Percentiles rank a stretch among this genome's conserved stretches.
Conservation (phyloP, 2,113 vertebrate species). For the Eulacestoma nigropectus region DNA sequence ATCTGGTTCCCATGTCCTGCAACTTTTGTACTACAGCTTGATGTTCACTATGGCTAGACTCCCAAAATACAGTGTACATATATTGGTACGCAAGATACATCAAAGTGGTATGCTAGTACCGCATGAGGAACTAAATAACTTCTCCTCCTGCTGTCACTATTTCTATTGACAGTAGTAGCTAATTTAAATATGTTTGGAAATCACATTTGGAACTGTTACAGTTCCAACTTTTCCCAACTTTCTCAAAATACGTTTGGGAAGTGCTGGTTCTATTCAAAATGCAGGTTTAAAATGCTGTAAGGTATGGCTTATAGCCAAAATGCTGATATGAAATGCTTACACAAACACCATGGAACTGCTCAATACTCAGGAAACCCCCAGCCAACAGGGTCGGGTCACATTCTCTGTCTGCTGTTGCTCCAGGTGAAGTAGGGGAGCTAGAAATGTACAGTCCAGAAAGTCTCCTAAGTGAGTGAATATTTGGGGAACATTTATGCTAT, state of each 20-base stretch:
- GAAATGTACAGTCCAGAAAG: neutral
- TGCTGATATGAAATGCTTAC: neutral
- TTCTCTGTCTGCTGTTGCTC: neutral
- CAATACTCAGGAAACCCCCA: neutral
- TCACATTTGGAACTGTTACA: neutral
- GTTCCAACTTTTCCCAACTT: neutral
- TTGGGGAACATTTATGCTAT: neutral
- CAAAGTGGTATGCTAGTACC: neutral
- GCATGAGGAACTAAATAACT: neutral
- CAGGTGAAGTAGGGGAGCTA: neutral
- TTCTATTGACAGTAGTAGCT: neutral
- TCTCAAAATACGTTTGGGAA: neutral
- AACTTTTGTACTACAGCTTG: neutral
- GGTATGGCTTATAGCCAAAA: neutral
- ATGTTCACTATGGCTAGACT: neutral
- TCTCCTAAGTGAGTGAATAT: neutral
- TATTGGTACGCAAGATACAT: neutral
- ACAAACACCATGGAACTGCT: neutral
- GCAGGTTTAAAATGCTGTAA: neutral
- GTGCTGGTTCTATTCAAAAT: neutral
- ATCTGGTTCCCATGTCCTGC: neutral
- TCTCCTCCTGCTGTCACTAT: neutral
- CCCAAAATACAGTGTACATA: neutral
- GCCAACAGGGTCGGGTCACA: rapidly evolving
- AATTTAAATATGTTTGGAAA: neutral